phyloP scores from a whole-genome alignment of 2,888 invertebrate genomes.

The Eupithecia inturbata region DNA sequence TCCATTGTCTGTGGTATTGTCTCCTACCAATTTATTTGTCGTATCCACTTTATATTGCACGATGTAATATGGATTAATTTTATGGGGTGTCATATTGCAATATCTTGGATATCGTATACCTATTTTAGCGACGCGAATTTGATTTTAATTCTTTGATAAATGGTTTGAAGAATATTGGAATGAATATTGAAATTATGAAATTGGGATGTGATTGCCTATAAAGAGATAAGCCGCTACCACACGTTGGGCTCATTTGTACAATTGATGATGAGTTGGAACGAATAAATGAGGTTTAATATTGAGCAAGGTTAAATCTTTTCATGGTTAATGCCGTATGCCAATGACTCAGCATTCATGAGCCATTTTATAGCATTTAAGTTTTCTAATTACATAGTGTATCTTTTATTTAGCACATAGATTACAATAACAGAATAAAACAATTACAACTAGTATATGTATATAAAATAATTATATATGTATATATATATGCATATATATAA shows the following conservation, averaged over 20 bases:
- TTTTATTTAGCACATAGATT: too few species aligned
- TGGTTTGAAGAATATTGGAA: slow-evolving; percentile 1
- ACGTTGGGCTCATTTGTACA: neutral
- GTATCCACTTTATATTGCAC: slow-evolving; percentile 69
- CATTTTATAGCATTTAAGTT: too few species aligned
- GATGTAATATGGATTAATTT: slow-evolving; percentile 60
- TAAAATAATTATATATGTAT: too few species aligned
- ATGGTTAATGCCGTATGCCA: neutral
- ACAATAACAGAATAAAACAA: too few species aligned
- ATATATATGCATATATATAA: too few species aligned
- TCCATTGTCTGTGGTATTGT: slow-evolving; percentile 60
- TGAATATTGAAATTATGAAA: neutral
- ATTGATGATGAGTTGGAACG: neutral
- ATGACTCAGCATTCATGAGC: too few species aligned
- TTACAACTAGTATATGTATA: too few species aligned
- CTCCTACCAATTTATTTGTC: slow-evolving; percentile 73
- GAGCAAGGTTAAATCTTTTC: neutral
- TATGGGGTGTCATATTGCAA: slow-evolving; percentile 55
- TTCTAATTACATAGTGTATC: too few species aligned
- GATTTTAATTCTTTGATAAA: slow-evolving; percentile 29
- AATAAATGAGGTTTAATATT: neutral
- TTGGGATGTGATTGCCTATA: neutral
- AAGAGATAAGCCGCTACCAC: neutral
- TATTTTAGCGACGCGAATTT: slow-evolving; percentile 23
- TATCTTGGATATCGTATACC: slow-evolving; percentile 33